Evolutionary conservation across 2,113 vertebrate genomes (phyloP).

Genomic region (Plotosus lineatus): DNA sequence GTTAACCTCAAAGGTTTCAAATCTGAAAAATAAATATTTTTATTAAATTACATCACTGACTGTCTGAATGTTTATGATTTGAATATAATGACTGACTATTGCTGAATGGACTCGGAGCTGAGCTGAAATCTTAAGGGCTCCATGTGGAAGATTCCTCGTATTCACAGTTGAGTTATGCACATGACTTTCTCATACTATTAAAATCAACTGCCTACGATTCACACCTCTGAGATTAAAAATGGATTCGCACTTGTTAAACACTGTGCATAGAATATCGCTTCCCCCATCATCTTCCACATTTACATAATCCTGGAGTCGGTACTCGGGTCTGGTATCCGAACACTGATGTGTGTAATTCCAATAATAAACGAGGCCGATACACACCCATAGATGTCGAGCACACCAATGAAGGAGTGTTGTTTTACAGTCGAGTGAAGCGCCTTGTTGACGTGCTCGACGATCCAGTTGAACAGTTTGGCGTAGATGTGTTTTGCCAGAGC

Average conservation of each 20-base stretch:
- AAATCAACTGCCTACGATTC: background rate
- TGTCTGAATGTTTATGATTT: background rate
- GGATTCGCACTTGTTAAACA: background rate
- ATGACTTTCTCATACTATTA: background rate
- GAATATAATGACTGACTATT: background rate
- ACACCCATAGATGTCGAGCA: conserved; percentile 97
- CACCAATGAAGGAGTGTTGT: conserved; percentile 96
- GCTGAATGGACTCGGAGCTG: background rate
- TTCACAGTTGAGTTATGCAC: background rate
- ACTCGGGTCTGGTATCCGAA: background rate
- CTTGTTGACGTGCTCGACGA: conserved; percentile 93
- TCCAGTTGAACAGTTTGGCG: conserved; percentile 97
- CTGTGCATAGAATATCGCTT: background rate
- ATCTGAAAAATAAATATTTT: conserved; percentile 72
- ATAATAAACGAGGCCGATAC: conserved; percentile 4
- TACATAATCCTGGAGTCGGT: background rate
- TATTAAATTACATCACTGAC: background rate
- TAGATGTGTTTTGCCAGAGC: conserved; percentile 97
- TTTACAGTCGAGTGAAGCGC: conserved; percentile 86
- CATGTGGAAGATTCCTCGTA: background rate
- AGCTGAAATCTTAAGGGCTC: background rate
- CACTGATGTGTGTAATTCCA: no score
- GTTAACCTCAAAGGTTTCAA: conserved; percentile 99
- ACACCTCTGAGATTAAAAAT: no score
- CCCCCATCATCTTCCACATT: background rate